Conservation (phyloP, 2,888 invertebrate genomes). For the Reticulitermes lucifugus region DNA sequence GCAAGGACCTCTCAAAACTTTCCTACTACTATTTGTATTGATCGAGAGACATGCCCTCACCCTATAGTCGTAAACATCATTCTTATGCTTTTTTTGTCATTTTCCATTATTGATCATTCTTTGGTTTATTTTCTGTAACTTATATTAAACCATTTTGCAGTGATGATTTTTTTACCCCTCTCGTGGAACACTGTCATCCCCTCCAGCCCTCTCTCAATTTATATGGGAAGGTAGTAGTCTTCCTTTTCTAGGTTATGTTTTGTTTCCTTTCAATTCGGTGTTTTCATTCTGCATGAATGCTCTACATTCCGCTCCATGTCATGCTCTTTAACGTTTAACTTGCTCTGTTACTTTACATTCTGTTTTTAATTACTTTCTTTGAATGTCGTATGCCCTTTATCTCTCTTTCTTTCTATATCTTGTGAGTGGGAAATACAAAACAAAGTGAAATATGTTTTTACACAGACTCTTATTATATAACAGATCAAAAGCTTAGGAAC, state of each 20-base stretch:
- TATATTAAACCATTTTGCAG: constrained; percentile 40
- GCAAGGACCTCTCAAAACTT: constrained; percentile 67
- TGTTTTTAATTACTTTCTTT: constrained; percentile 56
- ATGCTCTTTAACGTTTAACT: constrained; percentile 38
- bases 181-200: constrained; percentile 29
- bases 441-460: constrained; percentile 29
- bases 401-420: constrained; percentile 58
- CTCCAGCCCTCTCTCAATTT: background rate
- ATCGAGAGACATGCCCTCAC: constrained; percentile 12
- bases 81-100: constrained; percentile 15
- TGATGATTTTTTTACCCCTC: constrained; percentile 30
- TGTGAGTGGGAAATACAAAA: constrained; percentile 56
- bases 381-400: constrained; percentile 63
- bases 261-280: constrained; percentile 48
- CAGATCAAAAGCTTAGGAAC: constrained; percentile 75
- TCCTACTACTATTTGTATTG: constrained; percentile 57
- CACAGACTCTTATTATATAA: constrained; percentile 45
- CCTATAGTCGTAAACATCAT: background rate
- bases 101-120: constrained; percentile 24
- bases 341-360: constrained; percentile 51
- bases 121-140: constrained; percentile 37
- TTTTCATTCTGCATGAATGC: constrained; percentile 51
- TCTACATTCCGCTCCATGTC: constrained; percentile 26
- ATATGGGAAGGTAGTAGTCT: constrained; percentile 50
- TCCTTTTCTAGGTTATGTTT: constrained; percentile 39